These are phyloP conservation scores for Polyodon spathula DNA, from an alignment of 2,113 vertebrate genomes.

Conservation along the genomic window DNA sequence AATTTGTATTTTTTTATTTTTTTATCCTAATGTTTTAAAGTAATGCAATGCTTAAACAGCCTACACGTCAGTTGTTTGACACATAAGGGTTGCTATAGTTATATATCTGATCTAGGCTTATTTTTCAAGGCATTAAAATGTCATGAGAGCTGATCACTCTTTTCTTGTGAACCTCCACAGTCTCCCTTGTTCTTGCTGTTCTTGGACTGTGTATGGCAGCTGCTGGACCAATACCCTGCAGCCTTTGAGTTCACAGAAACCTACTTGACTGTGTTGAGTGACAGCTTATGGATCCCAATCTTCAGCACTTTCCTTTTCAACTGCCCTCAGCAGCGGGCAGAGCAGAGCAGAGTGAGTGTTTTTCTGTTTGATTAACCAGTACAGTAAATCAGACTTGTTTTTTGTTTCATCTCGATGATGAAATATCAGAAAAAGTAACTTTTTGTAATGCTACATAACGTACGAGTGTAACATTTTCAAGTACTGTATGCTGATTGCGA, in stretches of 20 bases:
- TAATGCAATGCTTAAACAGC: no score
- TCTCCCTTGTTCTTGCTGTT: conserved; percentile 88
- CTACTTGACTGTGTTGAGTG: conserved; percentile 78
- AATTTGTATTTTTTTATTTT: no score
- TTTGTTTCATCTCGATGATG: no score
- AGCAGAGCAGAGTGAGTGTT: conserved; percentile 73
- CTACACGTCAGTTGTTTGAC: no score
- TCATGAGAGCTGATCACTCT: conserved; percentile 6
- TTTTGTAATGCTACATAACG: no score
- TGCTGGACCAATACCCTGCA: conserved; percentile 83
- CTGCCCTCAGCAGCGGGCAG: conserved; percentile 73
- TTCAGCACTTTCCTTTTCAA: conserved; percentile 97
- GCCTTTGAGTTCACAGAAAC: conserved; percentile 91
- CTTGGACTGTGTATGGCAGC: conserved; percentile 91
- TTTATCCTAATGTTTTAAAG: no score
- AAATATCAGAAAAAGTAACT: no score
- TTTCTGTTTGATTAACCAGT: background rate
- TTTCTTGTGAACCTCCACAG: conserved; percentile 38
- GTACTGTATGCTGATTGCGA: no score
- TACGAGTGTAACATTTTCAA: no score
- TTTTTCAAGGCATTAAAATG: background rate
- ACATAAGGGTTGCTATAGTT: background rate
- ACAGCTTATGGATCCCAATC: conserved; percentile 81
- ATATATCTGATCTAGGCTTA: conserved; percentile 9
- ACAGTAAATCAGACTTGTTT: no score